Conservation (phyloP, 2,113 vertebrate genomes). For the Cottus gobio region DNA sequence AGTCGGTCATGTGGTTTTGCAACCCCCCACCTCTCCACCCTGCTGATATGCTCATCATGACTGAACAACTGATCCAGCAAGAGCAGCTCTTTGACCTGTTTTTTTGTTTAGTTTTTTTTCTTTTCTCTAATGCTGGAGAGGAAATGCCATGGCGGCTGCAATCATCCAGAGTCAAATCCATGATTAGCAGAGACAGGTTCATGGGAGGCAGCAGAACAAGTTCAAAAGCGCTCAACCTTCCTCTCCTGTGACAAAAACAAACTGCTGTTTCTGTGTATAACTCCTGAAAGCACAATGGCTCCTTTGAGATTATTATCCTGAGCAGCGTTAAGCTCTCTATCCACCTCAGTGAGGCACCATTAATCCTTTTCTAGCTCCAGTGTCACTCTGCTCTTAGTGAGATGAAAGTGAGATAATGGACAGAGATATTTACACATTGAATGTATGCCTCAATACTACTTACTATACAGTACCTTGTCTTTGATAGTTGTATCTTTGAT, state of each 20-base stretch:
- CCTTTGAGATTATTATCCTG: neutral
- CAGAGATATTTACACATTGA: neutral
- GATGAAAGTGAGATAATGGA: conserved; percentile 5
- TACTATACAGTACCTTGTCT: neutral
- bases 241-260: conserved; percentile 5
- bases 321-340: neutral
- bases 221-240: conserved; percentile 17
- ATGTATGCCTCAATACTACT: neutral
- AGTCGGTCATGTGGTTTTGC: conserved; percentile 47
- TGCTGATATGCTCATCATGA: conserved; percentile 32
- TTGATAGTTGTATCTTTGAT: neutral
- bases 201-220: conserved; percentile 9
- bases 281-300: neutral
- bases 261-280: neutral
- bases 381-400: conserved; percentile 5
- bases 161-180: conserved; percentile 33
- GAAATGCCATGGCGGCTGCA: conserved; percentile 35
- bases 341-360: conserved; percentile 10
- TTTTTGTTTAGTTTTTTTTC: conserved; percentile 35
- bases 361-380: conserved; percentile 4
- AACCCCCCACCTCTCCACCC: conserved; percentile 10
- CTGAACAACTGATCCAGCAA: conserved; percentile 49
- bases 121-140: conserved; percentile 27
- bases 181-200: conserved; percentile 36
- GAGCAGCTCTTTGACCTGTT: conserved; percentile 63